Conservation (phyloP, 37 sponge, comb jelly and placozoan species). For the Oopsacas minuta region DNA sequence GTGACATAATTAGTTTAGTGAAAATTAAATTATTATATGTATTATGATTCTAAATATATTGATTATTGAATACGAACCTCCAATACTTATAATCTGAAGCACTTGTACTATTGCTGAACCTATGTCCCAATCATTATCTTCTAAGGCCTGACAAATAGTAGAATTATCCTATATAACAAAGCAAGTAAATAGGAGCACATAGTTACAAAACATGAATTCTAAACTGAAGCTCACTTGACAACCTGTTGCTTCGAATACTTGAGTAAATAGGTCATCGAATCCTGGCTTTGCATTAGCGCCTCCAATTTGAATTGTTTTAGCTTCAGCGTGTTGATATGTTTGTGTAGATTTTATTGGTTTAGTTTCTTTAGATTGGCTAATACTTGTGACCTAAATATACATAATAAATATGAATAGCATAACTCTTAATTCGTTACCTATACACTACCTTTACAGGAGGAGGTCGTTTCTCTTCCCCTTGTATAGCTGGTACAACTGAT, state of each 20-base stretch:
- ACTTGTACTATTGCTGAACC: background rate
- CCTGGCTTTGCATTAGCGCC: background rate
- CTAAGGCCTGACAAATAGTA: background rate
- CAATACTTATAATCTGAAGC: background rate
- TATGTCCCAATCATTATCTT: background rate
- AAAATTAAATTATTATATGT: background rate
- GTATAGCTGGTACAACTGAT: conserved; percentile 29
- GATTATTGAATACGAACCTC: background rate
- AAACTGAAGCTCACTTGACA: conserved; percentile 23
- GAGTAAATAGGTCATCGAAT: background rate
- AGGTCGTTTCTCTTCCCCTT: conserved; percentile 8
- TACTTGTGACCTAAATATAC: too few relatives aligned
- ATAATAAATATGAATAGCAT: too few relatives aligned
- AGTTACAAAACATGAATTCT: background rate
- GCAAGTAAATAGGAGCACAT: background rate
- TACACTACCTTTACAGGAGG: background rate
- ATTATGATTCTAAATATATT: background rate
- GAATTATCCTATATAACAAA: background rate
- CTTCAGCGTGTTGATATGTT: too few relatives aligned
- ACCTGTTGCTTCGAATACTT: conserved; percentile 23
- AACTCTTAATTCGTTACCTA: too few relatives aligned
- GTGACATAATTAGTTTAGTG: too few relatives aligned
- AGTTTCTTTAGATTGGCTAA: too few relatives aligned
- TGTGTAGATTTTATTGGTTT: too few relatives aligned
- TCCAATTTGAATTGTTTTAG: background rate